These are phyloP conservation scores for Aurelia sp. DNA, from an alignment of 30 jellyfish, hydroid and myxozoan species.

Conservation along the genomic window DNA sequence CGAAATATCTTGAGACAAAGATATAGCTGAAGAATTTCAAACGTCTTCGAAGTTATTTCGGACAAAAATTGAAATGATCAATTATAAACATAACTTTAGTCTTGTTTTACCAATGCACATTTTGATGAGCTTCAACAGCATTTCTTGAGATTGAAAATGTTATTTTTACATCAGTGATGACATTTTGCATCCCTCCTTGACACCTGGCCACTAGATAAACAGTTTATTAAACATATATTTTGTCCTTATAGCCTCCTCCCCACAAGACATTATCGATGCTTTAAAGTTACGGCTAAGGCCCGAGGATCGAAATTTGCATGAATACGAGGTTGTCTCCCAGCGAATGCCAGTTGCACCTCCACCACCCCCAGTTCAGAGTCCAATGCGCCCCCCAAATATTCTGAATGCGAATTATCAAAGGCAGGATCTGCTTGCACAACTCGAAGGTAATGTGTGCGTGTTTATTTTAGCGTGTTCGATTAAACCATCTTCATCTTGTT, in stretches of 20 bases:
- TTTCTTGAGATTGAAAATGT: too few species aligned
- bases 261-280: constrained; percentile 72
- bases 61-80: too few species aligned
- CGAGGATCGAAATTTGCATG: constrained; percentile 1
- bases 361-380: constrained; percentile 19
- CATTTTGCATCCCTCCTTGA: too few species aligned
- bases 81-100: too few species aligned
- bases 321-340: background rate
- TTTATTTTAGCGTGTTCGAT: background rate
- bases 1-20: too few species aligned
- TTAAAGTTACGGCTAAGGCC: constrained; percentile 50
- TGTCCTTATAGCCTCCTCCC: constrained; percentile 50
- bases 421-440: background rate
- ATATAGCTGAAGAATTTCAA: too few species aligned
- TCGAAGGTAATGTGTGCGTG: constrained; percentile 81
- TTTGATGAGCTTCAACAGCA: too few species aligned
- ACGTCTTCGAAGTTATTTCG: too few species aligned
- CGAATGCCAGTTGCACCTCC: constrained; percentile 18
- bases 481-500: constrained; percentile 6
- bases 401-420: constrained; percentile 1
- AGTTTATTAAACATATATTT: background rate
- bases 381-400: background rate
- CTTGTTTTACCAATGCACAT: too few species aligned
- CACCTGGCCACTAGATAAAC: too few species aligned
- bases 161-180: too few species aligned